A percentile compares a stretch with the other conserved stretches of the same genome.
These are phyloP conservation scores for Babyrousa celebensis DNA, from an alignment of 2,797 vertebrate genomes.

Conservation along the genomic window DNA sequence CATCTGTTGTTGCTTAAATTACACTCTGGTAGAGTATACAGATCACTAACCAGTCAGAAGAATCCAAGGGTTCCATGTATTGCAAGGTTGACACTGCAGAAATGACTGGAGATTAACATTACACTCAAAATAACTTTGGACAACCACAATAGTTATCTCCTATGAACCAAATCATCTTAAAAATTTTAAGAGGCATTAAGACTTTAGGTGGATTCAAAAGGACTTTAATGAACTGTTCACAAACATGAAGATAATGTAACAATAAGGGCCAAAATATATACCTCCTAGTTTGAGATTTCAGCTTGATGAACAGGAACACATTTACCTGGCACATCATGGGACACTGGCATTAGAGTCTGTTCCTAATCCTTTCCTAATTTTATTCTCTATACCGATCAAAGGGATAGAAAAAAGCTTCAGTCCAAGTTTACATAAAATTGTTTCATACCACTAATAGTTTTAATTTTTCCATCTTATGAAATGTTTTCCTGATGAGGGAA, in stretches of 20 bases:
- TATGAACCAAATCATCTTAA: not conserved
- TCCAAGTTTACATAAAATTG: not conserved
- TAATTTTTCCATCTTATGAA: conserved; percentile 37
- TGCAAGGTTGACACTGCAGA: not conserved
- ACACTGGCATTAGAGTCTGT: not conserved
- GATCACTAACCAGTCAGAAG: not conserved
- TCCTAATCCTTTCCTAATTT: not conserved
- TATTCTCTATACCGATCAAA: conserved; percentile 25
- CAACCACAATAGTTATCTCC: not conserved
- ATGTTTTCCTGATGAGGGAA: not conserved
- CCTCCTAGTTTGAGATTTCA: not conserved
- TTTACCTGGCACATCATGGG: not conserved
- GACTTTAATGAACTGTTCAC: conserved; percentile 13
- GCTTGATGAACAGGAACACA: not conserved
- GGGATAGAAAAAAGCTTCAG: not conserved
- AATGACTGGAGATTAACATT: not conserved
- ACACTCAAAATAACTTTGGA: not conserved
- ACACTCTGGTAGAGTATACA: not conserved
- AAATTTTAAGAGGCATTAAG: not conserved
- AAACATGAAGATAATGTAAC: not conserved
- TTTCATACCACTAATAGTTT: not conserved
- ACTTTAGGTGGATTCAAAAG: not conserved
- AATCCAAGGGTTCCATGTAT: not conserved
- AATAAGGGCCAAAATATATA: not conserved
- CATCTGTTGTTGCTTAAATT: not conserved